Evolutionary conservation across 2,888 invertebrate species (phyloP), one percentile per base, ranked within the genome.

Genomic region (Hydropsyche betteni): DNA sequence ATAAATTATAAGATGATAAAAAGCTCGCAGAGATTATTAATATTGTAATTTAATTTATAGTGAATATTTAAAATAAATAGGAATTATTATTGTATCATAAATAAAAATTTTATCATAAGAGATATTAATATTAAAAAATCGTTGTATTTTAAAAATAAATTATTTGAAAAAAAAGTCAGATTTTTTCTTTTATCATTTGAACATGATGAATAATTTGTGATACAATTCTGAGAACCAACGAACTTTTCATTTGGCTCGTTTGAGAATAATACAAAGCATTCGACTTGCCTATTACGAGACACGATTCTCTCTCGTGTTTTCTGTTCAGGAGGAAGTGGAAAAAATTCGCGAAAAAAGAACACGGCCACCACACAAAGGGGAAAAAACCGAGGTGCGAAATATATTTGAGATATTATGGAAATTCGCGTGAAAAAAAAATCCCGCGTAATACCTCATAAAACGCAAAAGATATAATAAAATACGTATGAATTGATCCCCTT

Each of bases 331-430:
- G 44, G 44, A 8, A 44, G 7, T 44, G 44, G 24, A 44, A 44
- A 44, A 44, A 44, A 44, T 44, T 44, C 7, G 44, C 44, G 44
- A 8, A 44, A 44, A 44, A 44, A 44, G 44, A 44, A 44, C 44
- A 24, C 24, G 16, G 8, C 16, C 58, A 24, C 24, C 8, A 4
- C 16, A 24, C 16, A 14, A 8, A 14, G 16, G 24, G 24, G 58
- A 24, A 58, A 53, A 58, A 58, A 58, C 14, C 24, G 24, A 58
- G 58, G 58, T 58, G 58, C 24, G 14, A 58, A 58, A 58, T 58
- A 58, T 58, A 58, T 58, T 16, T 24, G 16, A 58, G 58, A 58
- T 58, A 58, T 58, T 58, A 58, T 58, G 58, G 58, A 58, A 58
- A 58, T 58, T 58, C 16, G 16, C 8, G 24, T 4, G 58, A 24